phyloP scores from a whole-genome alignment of 1,140 invertebrate genomes.

The Drosophila seguyi region DNA sequence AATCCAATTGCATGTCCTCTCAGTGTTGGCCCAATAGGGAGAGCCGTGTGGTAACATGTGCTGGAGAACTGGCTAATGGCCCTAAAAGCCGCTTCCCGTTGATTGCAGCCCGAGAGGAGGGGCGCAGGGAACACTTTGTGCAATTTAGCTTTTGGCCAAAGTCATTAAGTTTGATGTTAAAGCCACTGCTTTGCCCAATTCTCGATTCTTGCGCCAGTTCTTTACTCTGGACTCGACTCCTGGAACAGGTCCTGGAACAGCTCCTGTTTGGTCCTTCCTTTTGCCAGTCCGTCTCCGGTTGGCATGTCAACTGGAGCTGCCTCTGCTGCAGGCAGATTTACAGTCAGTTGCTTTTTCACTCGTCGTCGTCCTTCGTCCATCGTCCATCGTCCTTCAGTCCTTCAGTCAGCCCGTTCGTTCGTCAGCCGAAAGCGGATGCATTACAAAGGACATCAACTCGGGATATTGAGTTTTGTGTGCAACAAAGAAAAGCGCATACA shows the following conservation, averaged over 20 bases:
- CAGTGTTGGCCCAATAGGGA: conserved; percentile 5
- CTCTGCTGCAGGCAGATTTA: conserved; percentile 67
- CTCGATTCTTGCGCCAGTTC: conserved; percentile 13
- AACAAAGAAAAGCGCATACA: conserved; percentile 82
- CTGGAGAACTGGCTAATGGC: conserved; percentile 50
- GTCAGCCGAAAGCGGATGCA: conserved; percentile 70
- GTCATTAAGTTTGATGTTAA: conserved; percentile 77
- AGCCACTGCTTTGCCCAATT: conserved; percentile 42
- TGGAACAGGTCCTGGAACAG: neutral
- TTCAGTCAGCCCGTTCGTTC: neutral
- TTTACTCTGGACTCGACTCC: conserved; percentile 6
- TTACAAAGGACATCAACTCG: conserved; percentile 81
- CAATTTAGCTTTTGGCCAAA: conserved; percentile 76
- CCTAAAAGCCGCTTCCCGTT: conserved; percentile 58
- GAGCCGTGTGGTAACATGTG: conserved; percentile 24
- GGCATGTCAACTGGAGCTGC: conserved; percentile 64
- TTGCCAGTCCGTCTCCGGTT: conserved; percentile 30
- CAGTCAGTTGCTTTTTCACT: conserved; percentile 51
- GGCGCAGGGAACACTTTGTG: conserved; percentile 50
- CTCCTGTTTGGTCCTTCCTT: conserved; percentile 11
- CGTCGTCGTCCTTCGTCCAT: conserved; percentile 15
- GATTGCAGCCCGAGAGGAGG: conserved; percentile 38
- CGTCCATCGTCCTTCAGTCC: conserved; percentile 10
- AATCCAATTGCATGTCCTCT: neutral
- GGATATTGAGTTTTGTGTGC: conserved; percentile 81